A percentile compares a stretch with the other conserved stretches of the same genome.
Conservation (phyloP, 1,140 invertebrate species). For the Cyphomyrmex costatus region DNA sequence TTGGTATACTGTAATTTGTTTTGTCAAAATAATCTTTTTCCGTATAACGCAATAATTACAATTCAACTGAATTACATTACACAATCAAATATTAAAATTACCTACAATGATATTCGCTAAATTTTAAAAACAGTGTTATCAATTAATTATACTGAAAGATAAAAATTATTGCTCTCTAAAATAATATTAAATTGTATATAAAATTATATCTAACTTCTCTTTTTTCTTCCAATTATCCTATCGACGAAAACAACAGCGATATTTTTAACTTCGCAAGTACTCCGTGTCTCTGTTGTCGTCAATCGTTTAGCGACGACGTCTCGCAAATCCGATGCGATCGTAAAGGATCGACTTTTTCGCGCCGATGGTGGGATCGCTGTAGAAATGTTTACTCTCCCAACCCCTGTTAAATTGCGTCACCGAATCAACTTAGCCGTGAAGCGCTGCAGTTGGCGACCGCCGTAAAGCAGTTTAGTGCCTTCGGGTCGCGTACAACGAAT, state of each 20-base stretch:
- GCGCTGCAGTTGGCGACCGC: slow-evolving; percentile 43
- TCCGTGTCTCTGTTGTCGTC: slow-evolving; percentile 15
- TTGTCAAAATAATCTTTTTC: slow-evolving; percentile 6
- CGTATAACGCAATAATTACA: background rate
- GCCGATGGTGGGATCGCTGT: slow-evolving; percentile 7
- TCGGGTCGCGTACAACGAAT: slow-evolving; percentile 43
- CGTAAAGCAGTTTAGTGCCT: slow-evolving; percentile 57
- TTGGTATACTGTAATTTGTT: background rate
- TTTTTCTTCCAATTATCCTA: background rate
- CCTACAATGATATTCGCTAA: background rate
- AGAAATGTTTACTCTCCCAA: slow-evolving; percentile 37
- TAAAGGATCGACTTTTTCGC: slow-evolving; percentile 37
- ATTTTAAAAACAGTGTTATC: background rate
- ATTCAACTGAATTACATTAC: background rate
- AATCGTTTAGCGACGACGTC: slow-evolving; percentile 22
- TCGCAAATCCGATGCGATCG: slow-evolving; percentile 38
- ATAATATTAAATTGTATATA: background rate
- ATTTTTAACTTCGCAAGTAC: slow-evolving; percentile 11
- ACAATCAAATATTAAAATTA: slow-evolving; percentile 22
- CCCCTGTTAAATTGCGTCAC: slow-evolving; percentile 45
- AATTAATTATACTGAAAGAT: background rate
- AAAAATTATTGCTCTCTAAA: background rate
- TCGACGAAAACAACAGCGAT: background rate
- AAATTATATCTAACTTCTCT: background rate
- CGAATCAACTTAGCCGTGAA: slow-evolving; percentile 57